A percentile compares a stretch with the other conserved stretches of the same genome.
Evolutionary conservation across 2,113 vertebrate genomes (phyloP).

Genomic region (Campylomormyrus tamandua): DNA sequence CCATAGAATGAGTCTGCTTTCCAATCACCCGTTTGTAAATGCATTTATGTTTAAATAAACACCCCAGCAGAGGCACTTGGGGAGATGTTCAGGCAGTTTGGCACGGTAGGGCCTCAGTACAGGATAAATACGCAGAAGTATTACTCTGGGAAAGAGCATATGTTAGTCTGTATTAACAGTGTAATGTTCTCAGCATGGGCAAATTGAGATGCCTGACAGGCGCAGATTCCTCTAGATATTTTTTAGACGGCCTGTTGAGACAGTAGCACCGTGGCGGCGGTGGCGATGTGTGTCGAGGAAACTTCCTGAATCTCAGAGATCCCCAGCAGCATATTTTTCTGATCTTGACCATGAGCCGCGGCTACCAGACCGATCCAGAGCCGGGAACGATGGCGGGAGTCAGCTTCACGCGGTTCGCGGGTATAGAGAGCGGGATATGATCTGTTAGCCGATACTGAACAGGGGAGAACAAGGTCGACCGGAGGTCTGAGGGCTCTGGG

Average conservation of each 20-base stretch:
- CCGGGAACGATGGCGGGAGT: neutral
- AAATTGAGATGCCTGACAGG: constrained; percentile 38
- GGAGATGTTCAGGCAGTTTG: neutral
- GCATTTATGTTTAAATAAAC: neutral
- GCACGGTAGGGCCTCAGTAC: neutral
- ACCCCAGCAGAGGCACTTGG: neutral
- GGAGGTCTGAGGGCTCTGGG: neutral
- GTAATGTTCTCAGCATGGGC: constrained; percentile 35
- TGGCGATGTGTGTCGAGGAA: neutral
- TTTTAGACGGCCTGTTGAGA: neutral
- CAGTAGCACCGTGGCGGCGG: neutral
- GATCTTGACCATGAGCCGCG: neutral
- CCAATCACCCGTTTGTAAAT: neutral
- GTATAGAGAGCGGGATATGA: neutral
- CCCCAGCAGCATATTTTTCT: neutral
- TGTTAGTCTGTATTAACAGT: constrained; percentile 22
- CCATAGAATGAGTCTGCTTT: neutral
- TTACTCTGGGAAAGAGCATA: neutral
- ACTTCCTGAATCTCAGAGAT: neutral
- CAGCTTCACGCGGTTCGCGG: neutral
- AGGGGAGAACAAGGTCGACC: neutral
- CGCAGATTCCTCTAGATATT: constrained; percentile 24
- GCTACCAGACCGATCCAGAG: neutral
- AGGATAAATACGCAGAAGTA: neutral
- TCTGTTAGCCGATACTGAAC: neutral